phyloP scores from a whole-genome alignment of 2,113 vertebrate species.

The Cisticola juncidis region DNA sequence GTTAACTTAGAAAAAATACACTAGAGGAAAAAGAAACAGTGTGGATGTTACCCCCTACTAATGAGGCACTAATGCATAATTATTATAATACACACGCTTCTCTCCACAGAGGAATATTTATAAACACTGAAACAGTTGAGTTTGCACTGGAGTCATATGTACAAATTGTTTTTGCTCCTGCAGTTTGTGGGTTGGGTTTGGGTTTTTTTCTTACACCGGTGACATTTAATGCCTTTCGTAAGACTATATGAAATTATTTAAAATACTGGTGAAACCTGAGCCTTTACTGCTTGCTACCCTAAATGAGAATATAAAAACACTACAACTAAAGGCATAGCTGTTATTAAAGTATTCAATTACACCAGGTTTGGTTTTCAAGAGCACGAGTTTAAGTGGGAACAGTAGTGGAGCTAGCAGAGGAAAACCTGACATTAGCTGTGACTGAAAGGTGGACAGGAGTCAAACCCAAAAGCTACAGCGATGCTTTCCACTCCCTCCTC shows the following conservation, averaged over 20 bases:
- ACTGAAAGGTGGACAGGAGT: background rate
- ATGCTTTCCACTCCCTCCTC: background rate
- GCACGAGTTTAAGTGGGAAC: background rate
- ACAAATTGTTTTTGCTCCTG: constrained; percentile 72
- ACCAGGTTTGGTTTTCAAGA: background rate
- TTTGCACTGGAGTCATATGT: constrained; percentile 55
- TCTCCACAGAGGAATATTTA: constrained; percentile 80
- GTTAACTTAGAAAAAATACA: constrained; percentile 79
- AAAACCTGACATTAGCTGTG: background rate
- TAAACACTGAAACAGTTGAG: constrained; percentile 73
- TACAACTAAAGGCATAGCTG: background rate
- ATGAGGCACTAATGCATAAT: constrained; percentile 83
- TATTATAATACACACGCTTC: constrained; percentile 76
- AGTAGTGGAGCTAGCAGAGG: background rate
- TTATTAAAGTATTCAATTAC: background rate
- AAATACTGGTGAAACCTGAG: constrained; percentile 35
- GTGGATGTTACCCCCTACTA: constrained; percentile 76
- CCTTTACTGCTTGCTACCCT: background rate
- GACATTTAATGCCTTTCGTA: constrained; percentile 62
- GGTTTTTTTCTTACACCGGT: constrained; percentile 32
- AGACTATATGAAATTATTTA: constrained; percentile 12
- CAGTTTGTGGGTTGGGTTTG: constrained; percentile 17
- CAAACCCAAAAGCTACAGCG: fast-evolving
- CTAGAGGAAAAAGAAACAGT: constrained; percentile 74
- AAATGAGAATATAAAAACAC: background rate